Base-by-base conservation (phyloP, 2,797 vertebrate species). In the Lagorchestes hirsutus region DNA sequence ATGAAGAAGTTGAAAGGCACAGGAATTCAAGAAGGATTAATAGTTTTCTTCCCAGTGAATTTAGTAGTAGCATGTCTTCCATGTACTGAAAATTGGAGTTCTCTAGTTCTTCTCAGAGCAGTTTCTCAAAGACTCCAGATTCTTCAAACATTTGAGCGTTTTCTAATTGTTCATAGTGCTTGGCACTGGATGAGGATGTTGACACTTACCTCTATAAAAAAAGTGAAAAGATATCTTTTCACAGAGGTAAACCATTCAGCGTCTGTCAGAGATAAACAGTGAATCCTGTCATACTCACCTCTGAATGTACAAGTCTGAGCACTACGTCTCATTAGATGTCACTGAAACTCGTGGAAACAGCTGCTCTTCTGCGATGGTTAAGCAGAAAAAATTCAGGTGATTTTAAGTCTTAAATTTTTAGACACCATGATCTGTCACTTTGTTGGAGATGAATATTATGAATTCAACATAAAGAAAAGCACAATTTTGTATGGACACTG, bases 181-280 rank as follows among this genome's bases (percentile, higher is more conserved):
- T 28, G 74, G 31, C 11, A 92, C 13, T 90, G 31, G 29, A 54
- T 93, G 52, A 11, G 16, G n/a, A 62, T 74, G 31, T 12, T 74
- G 92, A 92, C 34, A 59, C 54, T 1, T 93, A 0, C 52, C 87
- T 46, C 31, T 24, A 11, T 95, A 54, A 92, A 90, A 92, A 59
- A 92, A 96, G 94, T 93, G 93, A 96, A 95, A 92, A 94, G 52
- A 87, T 55, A 27, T 52, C 24, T 16, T 93, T 96, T 93, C 58
- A 93, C 40, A 94, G 2, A 31, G 9, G 74, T 87, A 87, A 87
- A 90, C 55, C 40, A 93, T 40, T 90, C 34, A 92, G n/a, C 82
- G 94, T 56, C 27, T 93, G 40, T 55, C 92, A 91, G 56, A 12
- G n/a, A 74, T 28, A 34, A 93, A 40, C 87, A 57, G 18, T 54